Evolutionary conservation across 2,113 vertebrate species (phyloP).

Genomic region (Eretmochelys imbricata): DNA sequence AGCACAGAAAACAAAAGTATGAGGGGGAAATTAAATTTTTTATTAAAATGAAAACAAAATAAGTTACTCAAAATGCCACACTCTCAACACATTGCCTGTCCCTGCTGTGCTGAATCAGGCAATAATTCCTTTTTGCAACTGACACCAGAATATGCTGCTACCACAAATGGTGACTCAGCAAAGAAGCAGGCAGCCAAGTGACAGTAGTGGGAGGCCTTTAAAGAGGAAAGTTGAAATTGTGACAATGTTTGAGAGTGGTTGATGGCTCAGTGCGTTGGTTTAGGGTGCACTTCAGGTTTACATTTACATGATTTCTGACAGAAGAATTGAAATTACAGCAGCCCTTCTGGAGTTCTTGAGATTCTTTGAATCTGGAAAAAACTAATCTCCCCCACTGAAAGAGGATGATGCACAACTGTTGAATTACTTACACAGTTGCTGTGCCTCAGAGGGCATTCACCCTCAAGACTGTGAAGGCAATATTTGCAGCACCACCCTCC

Average conservation of each 20-base stretch:
- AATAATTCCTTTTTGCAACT: neutral
- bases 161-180: neutral
- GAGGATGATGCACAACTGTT: neutral
- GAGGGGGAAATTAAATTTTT: rapidly evolving
- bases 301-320: neutral
- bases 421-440: neutral
- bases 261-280: neutral
- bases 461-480: neutral
- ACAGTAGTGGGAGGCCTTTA: rapidly evolving
- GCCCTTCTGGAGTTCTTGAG: neutral
- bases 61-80: neutral
- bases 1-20: neutral
- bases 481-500: neutral
- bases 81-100: neutral
- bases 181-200: neutral
- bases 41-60: neutral
- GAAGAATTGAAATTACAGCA: neutral
- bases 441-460: neutral
- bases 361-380: neutral
- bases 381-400: neutral
- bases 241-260: neutral
- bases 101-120: neutral
- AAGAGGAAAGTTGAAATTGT: neutral
- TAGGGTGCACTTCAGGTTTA: neutral
- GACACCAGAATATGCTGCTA: neutral